These are phyloP conservation scores for Trogon surrucura DNA, from an alignment of 2,113 vertebrate genomes.

Conservation along the genomic window DNA sequence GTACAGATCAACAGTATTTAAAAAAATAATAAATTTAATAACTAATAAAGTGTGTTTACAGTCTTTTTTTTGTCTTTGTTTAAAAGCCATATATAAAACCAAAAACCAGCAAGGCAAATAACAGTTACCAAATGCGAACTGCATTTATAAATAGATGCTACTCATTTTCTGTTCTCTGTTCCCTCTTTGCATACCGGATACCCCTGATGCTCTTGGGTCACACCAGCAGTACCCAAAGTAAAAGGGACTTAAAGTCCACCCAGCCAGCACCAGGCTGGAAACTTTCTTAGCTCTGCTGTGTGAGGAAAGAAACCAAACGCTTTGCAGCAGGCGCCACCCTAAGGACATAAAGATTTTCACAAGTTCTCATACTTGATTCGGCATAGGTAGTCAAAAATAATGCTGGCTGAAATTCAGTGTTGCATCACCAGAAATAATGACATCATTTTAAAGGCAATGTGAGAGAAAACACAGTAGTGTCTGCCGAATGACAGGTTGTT, in stretches of 20 bases:
- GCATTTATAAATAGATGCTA: not conserved
- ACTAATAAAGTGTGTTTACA: not conserved
- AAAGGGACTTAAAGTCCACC: not conserved
- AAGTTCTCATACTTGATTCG: not conserved
- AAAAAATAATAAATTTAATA: not conserved
- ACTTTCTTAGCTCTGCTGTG: not conserved
- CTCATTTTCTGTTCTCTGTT: not conserved
- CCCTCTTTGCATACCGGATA: not conserved
- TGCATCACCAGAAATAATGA: not conserved
- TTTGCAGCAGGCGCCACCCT: constrained; percentile 55
- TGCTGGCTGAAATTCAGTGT: not conserved
- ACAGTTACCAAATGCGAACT: not conserved
- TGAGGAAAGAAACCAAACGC: not conserved
- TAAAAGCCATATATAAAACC: not conserved
- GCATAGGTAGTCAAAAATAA: not conserved
- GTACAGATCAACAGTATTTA: not conserved
- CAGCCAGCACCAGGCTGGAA: rapidly evolving
- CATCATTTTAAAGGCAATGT: not conserved
- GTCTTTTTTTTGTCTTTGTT: not conserved
- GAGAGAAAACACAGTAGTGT: not conserved
- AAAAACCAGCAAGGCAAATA: not conserved
- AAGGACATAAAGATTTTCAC: not conserved
- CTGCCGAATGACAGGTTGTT: not conserved
- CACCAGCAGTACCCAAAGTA: not conserved
- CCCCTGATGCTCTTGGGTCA: not conserved